These are phyloP conservation scores for Magallana ariakensis DNA, from an alignment of 1,140 invertebrate species.

Conservation along the genomic window DNA sequence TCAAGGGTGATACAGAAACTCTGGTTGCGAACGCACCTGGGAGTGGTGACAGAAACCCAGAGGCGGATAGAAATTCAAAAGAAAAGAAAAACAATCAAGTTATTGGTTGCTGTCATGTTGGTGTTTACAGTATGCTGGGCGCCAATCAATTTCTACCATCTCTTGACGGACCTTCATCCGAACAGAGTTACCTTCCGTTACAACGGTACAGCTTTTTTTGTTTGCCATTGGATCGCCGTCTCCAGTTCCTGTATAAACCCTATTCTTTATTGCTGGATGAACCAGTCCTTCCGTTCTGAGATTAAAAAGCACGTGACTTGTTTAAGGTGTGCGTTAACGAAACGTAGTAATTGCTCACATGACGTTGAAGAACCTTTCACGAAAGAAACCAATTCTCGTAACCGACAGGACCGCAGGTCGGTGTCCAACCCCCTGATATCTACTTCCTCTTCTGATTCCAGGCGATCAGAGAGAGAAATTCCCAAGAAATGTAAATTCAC, in stretches of 20 bases:
- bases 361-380: slow-evolving; percentile 6
- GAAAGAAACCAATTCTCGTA: slow-evolving; percentile 1
- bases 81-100: slow-evolving; percentile 78
- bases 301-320: slow-evolving; percentile 52
- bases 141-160: slow-evolving; percentile 81
- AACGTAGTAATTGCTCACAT: slow-evolving; percentile 5
- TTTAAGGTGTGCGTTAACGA: slow-evolving; percentile 1
- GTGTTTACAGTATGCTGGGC: slow-evolving; percentile 81
- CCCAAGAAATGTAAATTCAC: slow-evolving; percentile 29
- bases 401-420: neutral
- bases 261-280: slow-evolving; percentile 82
- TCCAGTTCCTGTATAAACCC: slow-evolving; percentile 82
- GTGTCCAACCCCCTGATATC: neutral
- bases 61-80: slow-evolving; percentile 71
- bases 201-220: slow-evolving; percentile 77
- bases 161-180: slow-evolving; percentile 81
- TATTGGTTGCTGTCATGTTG: slow-evolving; percentile 79
- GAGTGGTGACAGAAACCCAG: slow-evolving; percentile 73
- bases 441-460: neutral
- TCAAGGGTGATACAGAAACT: slow-evolving; percentile 72
- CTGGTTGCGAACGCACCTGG: slow-evolving; percentile 70
- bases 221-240: slow-evolving; percentile 82
- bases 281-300: slow-evolving; percentile 76
- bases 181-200: slow-evolving; percentile 67
- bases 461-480: slow-evolving; percentile 4